Evolutionary conservation across 2,797 vertebrate species (phyloP).

Genomic region (Thripadectes ignobilis): DNA sequence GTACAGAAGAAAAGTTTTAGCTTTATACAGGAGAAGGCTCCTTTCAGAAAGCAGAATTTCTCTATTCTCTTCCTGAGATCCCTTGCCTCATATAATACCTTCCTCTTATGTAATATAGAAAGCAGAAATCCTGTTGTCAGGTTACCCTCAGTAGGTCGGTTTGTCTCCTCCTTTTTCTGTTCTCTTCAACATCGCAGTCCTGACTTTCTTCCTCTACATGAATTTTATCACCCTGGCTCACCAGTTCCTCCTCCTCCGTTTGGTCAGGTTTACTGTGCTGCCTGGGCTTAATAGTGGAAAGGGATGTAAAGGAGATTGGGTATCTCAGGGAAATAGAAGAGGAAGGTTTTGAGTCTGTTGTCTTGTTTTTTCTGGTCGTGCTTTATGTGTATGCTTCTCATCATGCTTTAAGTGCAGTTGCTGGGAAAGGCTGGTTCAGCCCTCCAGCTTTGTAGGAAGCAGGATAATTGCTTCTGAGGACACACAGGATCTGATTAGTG

Average conservation of each 20-base stretch:
- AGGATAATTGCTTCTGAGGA: neutral
- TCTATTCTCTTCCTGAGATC: neutral
- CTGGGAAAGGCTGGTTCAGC: neutral
- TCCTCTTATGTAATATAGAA: neutral
- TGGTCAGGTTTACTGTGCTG: neutral
- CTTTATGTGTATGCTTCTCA: neutral
- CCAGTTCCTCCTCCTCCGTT: neutral
- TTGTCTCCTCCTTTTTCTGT: neutral
- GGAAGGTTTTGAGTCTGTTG: neutral
- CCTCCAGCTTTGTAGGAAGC: neutral
- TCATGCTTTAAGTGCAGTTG: neutral
- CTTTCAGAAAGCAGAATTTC: neutral
- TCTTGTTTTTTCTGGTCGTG: neutral
- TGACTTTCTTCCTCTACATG: neutral
- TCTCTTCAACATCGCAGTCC: neutral
- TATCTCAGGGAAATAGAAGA: neutral
- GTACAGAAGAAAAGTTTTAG: neutral
- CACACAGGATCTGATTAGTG: neutral
- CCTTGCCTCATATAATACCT: neutral
- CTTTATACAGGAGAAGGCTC: neutral
- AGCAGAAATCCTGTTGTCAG: neutral
- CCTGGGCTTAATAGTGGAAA: neutral
- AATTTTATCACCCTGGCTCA: neutral
- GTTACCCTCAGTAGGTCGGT: neutral
- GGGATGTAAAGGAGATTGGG: neutral